Conservation (phyloP, 2,113 vertebrate genomes). For the Atherinomorus stipes region DNA sequence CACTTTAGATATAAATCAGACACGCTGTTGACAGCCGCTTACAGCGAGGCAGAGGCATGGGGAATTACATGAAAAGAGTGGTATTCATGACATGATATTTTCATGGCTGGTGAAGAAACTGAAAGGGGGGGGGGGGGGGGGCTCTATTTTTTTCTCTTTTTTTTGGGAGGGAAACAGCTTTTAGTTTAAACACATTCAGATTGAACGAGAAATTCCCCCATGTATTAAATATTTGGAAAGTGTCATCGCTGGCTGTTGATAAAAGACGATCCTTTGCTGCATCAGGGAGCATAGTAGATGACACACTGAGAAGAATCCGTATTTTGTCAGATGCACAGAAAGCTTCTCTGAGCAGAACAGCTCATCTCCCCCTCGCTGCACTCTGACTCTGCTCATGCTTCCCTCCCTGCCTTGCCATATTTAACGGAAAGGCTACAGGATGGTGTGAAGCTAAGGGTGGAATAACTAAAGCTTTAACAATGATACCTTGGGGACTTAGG, state of each 20-base stretch:
- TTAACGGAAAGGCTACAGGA: slow-evolving; percentile 88
- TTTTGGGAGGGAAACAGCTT: slow-evolving; percentile 43
- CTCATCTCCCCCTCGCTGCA: slow-evolving; percentile 12
- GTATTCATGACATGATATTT: slow-evolving; percentile 76
- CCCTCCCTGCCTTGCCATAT: slow-evolving; percentile 80
- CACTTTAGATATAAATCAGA: slow-evolving; percentile 80
- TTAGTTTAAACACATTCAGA: slow-evolving; percentile 49
- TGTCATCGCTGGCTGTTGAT: slow-evolving; percentile 67
- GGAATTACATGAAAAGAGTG: slow-evolving; percentile 74
- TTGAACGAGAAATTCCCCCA: slow-evolving; percentile 63
- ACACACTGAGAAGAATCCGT: slow-evolving; percentile 51
- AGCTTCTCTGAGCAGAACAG: slow-evolving; percentile 33
- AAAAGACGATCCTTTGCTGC: slow-evolving; percentile 55
- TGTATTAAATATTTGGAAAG: slow-evolving; percentile 64
- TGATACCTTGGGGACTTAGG: slow-evolving; percentile 88
- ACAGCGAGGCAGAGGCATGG: slow-evolving; percentile 67
- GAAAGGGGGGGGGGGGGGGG: slow-evolving; percentile 8
- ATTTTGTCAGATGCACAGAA: slow-evolving; percentile 53
- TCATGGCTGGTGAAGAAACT: slow-evolving; percentile 58
- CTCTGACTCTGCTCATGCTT: slow-evolving; percentile 68
- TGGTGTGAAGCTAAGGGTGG: slow-evolving; percentile 88
- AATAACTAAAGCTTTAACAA: slow-evolving; percentile 91
- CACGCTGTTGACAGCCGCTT: slow-evolving; percentile 74
- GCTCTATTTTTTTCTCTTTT: not conserved
- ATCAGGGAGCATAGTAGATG: slow-evolving; percentile 39